A percentile compares a stretch with the other conserved stretches of the same genome.
Conservation (phyloP, 2,888 invertebrate species). For the Alloscopus bannaensis region DNA sequence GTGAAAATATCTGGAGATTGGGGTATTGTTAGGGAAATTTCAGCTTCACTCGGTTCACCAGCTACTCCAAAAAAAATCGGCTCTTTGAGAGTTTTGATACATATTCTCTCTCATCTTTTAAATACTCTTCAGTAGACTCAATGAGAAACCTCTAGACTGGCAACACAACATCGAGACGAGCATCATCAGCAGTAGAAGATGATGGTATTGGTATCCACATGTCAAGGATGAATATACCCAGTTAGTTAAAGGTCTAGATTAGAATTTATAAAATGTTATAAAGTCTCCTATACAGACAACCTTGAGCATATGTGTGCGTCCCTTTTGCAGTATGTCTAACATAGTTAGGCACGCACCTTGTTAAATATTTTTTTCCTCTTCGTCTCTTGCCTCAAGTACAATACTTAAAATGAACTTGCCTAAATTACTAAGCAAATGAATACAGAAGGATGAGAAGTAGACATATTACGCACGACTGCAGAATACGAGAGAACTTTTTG, state of each 20-base stretch:
- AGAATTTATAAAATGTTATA: no score
- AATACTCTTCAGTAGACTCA: no score
- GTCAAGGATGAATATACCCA: no score
- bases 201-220: no score
- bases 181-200: no score
- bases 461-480: not conserved
- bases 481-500: conserved; percentile 30
- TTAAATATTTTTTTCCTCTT: conserved; percentile 32
- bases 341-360: conserved; percentile 35
- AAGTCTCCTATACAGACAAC: no score
- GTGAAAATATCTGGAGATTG: conserved; percentile 43
- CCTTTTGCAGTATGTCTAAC: conserved; percentile 16
- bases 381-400: not conserved
- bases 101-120: no score
- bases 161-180: no score
- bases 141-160: no score
- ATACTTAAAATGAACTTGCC: conserved; percentile 9
- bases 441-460: not conserved
- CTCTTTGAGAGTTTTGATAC: conserved; percentile 10
- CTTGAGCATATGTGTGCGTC: no score
- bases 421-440: conserved; percentile 1
- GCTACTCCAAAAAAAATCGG: no score
- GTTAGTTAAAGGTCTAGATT: no score
- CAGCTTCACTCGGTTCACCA: conserved; percentile 45
- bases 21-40: conserved; percentile 50